These are phyloP conservation scores for Diorhabda sublineata DNA, from an alignment of 1,140 invertebrate genomes.

Conservation along the genomic window DNA sequence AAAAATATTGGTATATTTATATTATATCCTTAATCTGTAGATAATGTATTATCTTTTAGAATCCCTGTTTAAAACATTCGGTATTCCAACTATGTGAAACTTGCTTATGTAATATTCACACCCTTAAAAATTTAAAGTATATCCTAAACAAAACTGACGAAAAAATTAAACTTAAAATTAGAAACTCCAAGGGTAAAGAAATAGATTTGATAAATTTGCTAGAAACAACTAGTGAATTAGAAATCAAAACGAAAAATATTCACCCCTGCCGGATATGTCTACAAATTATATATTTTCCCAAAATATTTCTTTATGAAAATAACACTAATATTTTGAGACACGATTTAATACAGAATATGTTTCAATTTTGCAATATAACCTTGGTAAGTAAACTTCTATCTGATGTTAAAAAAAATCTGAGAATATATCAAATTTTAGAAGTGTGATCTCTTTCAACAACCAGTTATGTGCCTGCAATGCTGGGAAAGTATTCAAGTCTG, in stretches of 20 bases:
- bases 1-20: no score
- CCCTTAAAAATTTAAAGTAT: background rate
- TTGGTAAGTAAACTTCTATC: background rate
- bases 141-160: background rate
- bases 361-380: background rate
- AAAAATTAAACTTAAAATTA: background rate
- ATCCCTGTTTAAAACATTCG: background rate
- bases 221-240: background rate
- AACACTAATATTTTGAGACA: background rate
- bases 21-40: no score
- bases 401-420: background rate
- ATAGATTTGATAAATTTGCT: background rate
- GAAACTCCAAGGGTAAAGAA: background rate
- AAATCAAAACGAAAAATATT: no score
- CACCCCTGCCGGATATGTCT: background rate
- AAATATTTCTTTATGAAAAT: constrained; percentile 1
- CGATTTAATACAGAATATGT: background rate
- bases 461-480: constrained; percentile 5
- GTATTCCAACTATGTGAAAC: background rate
- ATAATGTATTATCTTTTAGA: background rate
- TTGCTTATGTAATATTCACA: background rate
- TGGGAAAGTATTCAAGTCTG: constrained; percentile 3
- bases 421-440: background rate
- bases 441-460: constrained; percentile 1
- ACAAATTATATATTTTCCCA: background rate